Conservation (phyloP, 2,888 invertebrate species). For the Sturmia bella region DNA sequence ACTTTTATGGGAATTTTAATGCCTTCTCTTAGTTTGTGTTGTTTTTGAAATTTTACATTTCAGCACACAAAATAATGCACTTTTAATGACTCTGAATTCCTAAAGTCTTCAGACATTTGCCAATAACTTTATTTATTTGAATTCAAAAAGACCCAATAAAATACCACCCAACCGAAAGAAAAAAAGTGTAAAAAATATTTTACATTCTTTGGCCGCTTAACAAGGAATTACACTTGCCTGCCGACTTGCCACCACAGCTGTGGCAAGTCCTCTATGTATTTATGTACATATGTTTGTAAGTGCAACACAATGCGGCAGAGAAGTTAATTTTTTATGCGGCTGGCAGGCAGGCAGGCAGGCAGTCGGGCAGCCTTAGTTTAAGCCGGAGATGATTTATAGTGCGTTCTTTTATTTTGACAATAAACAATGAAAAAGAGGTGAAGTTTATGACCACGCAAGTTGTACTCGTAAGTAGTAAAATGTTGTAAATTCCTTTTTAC, state of each 20-base stretch:
- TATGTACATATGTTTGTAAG: background rate
- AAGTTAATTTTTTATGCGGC: slow-evolving; percentile 10
- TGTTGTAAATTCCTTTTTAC: slow-evolving; percentile 61
- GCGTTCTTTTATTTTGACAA: slow-evolving; percentile 69
- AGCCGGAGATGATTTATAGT: slow-evolving; percentile 65
- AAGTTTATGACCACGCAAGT: slow-evolving; percentile 71
- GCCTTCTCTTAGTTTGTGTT: background rate
- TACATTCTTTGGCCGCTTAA: slow-evolving; percentile 13
- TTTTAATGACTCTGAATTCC: slow-evolving; percentile 4
- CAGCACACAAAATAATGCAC: background rate
- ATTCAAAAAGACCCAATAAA: background rate
- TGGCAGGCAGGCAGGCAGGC: too few species aligned
- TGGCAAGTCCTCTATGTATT: background rate
- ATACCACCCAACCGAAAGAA: slow-evolving; percentile 10
- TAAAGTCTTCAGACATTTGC: background rate
- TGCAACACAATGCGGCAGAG: slow-evolving; percentile 35
- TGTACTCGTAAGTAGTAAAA: slow-evolving; percentile 62
- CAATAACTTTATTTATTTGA: background rate
- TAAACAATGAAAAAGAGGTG: slow-evolving; percentile 67
- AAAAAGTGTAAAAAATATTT: slow-evolving; percentile 12
- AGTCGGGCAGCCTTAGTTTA: slow-evolving; percentile 45
- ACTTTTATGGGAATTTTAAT: too few species aligned
- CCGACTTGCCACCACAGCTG: background rate
- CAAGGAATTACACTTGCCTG: slow-evolving; percentile 48
- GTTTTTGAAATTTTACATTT: background rate